Conservation (phyloP, 1,140 invertebrate species). For the Bombus sylvicola region DNA sequence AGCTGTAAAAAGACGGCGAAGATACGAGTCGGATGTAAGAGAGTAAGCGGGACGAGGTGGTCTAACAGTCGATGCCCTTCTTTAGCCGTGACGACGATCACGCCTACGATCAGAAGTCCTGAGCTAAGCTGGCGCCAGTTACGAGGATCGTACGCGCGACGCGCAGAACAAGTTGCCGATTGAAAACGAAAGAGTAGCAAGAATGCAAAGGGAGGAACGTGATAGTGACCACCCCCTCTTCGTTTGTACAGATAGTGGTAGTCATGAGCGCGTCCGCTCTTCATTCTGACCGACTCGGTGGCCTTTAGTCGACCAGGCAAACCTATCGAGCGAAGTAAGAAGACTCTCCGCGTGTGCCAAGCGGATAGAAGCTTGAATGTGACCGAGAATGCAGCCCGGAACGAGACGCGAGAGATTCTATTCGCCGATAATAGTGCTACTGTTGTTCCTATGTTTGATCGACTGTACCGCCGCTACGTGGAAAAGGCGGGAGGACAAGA, state of each 20-base stretch:
- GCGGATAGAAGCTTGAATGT: slow-evolving; percentile 50
- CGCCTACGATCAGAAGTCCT: slow-evolving; percentile 57
- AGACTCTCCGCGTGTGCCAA: slow-evolving; percentile 28
- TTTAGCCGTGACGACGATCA: slow-evolving; percentile 55
- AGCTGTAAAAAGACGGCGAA: slow-evolving; percentile 9
- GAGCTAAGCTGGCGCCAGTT: slow-evolving; percentile 50
- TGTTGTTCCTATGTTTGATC: slow-evolving; percentile 48
- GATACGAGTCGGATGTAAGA: neutral
- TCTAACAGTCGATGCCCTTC: slow-evolving; percentile 38
- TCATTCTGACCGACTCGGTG: slow-evolving; percentile 62
- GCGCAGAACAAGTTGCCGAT: slow-evolving; percentile 73
- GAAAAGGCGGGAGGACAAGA: slow-evolving; percentile 84
- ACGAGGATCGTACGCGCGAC: slow-evolving; percentile 59
- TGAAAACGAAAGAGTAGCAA: slow-evolving; percentile 72
- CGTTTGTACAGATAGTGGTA: slow-evolving; percentile 67
- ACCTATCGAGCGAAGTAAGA: slow-evolving; percentile 39
- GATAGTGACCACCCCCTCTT: slow-evolving; percentile 75
- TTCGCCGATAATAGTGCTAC: slow-evolving; percentile 42
- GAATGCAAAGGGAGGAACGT: slow-evolving; percentile 78
- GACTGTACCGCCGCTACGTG: slow-evolving; percentile 52
- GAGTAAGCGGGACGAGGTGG: slow-evolving; percentile 15
- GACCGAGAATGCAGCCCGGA: slow-evolving; percentile 51
- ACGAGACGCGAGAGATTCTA: slow-evolving; percentile 44
- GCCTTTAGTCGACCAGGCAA: slow-evolving; percentile 64
- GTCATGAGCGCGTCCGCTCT: slow-evolving; percentile 72